phyloP scores from a whole-genome alignment of 2,888 invertebrate genomes.

The Sinohyriopsis cumingii region DNA sequence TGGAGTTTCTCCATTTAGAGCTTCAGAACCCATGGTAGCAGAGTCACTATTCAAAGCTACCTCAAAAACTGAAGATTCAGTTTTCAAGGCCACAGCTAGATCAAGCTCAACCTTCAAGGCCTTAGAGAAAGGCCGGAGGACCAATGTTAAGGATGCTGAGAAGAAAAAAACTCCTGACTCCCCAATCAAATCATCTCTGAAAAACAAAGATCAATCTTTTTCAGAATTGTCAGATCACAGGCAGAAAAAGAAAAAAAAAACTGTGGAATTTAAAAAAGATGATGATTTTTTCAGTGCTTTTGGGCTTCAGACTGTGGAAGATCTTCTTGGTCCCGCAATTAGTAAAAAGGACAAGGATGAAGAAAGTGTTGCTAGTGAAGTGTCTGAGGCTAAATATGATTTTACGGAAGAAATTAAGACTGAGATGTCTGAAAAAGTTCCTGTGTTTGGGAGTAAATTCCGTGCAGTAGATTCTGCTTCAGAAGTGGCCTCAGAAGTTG shows the following conservation, averaged over 20 bases:
- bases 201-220: conserved; percentile 14
- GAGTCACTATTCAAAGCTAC: conserved; percentile 26
- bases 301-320: conserved; percentile 65
- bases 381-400: conserved; percentile 35
- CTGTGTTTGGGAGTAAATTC: conserved; percentile 32
- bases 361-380: conserved; percentile 40
- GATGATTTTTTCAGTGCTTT: conserved; percentile 50
- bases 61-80: conserved; percentile 21
- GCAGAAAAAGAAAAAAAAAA: conserved; percentile 24
- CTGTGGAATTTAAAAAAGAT: conserved; percentile 16
- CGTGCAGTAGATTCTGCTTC: conserved; percentile 39
- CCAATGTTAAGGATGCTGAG: conserved; percentile 8
- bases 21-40: conserved; percentile 1
- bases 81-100: conserved; percentile 24
- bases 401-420: conserved; percentile 51
- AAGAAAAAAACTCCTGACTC: conserved; percentile 20
- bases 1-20: conserved; percentile 16
- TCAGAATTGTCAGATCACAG: conserved; percentile 22
- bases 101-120: conserved; percentile 4
- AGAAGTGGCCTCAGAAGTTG: conserved; percentile 45
- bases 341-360: conserved; percentile 39
- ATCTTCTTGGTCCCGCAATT: conserved; percentile 45
- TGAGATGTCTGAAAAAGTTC: conserved; percentile 36
- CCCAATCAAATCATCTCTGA: conserved; percentile 24
- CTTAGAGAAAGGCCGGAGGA: conserved; percentile 4